Percentiles rank a stretch among this genome's conserved stretches.
phyloP scores from a whole-genome alignment of 2,797 vertebrate genomes.

The Macropus fuliginosus region DNA sequence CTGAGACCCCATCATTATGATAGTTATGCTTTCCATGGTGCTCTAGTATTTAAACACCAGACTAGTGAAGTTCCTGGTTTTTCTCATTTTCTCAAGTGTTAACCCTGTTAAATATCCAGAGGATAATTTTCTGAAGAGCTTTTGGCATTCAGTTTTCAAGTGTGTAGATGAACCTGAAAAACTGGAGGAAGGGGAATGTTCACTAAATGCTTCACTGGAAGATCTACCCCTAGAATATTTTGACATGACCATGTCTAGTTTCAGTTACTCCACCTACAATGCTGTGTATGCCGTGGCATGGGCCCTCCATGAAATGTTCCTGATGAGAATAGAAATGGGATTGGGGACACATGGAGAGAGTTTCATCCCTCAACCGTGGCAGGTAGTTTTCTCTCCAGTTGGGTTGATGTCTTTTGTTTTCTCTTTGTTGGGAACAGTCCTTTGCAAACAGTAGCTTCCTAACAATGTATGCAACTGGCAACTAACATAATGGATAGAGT shows the following conservation, averaged over 20 bases:
- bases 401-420: too few species aligned
- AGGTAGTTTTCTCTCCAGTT: too few species aligned
- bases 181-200: background rate
- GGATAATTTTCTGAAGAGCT: background rate
- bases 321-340: too few species aligned
- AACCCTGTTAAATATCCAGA: background rate
- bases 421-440: too few species aligned
- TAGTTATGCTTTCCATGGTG: background rate
- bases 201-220: background rate
- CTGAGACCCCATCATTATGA: background rate
- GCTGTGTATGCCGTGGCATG: background rate
- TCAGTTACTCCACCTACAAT: background rate
- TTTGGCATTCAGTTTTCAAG: background rate
- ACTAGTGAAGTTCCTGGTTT: background rate
- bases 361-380: too few species aligned
- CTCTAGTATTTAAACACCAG: background rate
- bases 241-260: background rate
- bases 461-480: too few species aligned
- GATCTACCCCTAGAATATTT: background rate
- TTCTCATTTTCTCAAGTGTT: background rate
- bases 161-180: background rate
- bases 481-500: too few species aligned
- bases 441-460: too few species aligned
- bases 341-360: too few species aligned
- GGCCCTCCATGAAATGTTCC: too few species aligned